These are phyloP conservation scores for Eurosta solidaginis DNA, from an alignment of 1,140 invertebrate species.

Conservation along the genomic window DNA sequence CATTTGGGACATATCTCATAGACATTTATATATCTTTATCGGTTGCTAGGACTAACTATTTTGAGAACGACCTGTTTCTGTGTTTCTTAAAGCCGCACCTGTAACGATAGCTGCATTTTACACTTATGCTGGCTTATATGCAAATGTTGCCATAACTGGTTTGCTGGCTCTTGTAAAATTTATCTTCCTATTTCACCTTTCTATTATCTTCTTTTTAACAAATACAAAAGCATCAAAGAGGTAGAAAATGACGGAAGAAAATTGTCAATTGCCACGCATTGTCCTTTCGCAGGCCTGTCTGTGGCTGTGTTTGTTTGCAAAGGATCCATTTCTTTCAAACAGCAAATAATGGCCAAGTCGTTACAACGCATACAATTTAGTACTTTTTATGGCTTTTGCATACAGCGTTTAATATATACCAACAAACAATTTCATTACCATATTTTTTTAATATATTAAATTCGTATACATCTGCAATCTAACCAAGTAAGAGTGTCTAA, in stretches of 20 bases:
- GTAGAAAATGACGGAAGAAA: neutral
- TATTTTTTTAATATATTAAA: slow-evolving; percentile 31
- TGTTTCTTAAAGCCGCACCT: no score
- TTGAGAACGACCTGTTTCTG: no score
- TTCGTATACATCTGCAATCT: no score
- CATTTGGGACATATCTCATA: no score
- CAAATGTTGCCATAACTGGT: neutral
- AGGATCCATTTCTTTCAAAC: neutral
- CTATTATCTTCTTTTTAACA: neutral
- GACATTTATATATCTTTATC: no score
- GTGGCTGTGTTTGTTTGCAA: neutral
- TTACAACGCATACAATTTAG: neutral
- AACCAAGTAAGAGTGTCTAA: no score
- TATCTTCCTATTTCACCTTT: slow-evolving; percentile 5
- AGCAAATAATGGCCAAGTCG: slow-evolving; percentile 7
- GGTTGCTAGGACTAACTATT: no score
- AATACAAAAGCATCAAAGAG: neutral
- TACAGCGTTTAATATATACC: neutral
- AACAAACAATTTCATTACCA: neutral
- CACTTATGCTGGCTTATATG: neutral
- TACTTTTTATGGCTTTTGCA: neutral
- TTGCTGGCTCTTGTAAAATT: neutral
- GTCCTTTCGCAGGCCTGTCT: neutral
- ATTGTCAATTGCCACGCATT: slow-evolving; percentile 11
- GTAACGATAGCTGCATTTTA: no score